phyloP scores from a whole-genome alignment of 2,888 invertebrate genomes.

The Eledona agricola region DNA sequence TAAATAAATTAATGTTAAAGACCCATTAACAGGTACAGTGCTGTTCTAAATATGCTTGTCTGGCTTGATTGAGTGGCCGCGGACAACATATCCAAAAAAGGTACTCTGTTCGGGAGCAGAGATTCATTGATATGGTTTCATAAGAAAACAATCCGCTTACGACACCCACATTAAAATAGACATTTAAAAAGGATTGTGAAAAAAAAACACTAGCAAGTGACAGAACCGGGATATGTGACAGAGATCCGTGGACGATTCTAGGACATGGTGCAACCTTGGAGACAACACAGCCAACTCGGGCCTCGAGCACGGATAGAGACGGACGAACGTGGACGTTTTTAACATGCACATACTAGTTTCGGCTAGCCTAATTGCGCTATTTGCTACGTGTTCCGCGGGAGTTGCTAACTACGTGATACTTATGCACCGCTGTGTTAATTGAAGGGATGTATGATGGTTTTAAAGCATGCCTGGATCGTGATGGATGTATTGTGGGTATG shows the following conservation, averaged over 20 bases:
- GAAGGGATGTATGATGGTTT: slow-evolving; percentile 18
- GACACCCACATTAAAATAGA: slow-evolving; percentile 45
- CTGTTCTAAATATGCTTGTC: slow-evolving; percentile 35
- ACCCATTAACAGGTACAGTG: slow-evolving; percentile 37
- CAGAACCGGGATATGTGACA: slow-evolving; percentile 36
- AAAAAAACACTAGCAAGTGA: slow-evolving; percentile 41
- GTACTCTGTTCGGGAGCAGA: slow-evolving; percentile 27
- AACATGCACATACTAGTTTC: slow-evolving; percentile 50
- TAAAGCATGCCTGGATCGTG: slow-evolving; percentile 30
- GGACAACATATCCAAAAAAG: slow-evolving; percentile 21
- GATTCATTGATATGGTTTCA: slow-evolving; percentile 10
- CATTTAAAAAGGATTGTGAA: slow-evolving; percentile 39
- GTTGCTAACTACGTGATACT: slow-evolving; percentile 51
- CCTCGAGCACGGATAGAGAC: slow-evolving; percentile 47
- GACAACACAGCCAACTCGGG: slow-evolving; percentile 63
- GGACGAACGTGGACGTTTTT: slow-evolving; percentile 49
- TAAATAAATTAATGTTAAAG: slow-evolving; percentile 65
- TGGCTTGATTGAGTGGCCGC: slow-evolving; percentile 22
- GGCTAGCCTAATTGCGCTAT: slow-evolving; percentile 49
- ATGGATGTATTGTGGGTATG: slow-evolving; percentile 13
- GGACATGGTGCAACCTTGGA: slow-evolving; percentile 59
- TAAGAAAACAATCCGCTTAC: slow-evolving; percentile 43
- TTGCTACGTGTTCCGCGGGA: slow-evolving; percentile 53
- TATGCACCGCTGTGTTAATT: slow-evolving; percentile 51
- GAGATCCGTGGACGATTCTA: slow-evolving; percentile 49